Evolutionary conservation across 2,113 vertebrate genomes (phyloP).

Genomic region (Hepsetus odoe): DNA sequence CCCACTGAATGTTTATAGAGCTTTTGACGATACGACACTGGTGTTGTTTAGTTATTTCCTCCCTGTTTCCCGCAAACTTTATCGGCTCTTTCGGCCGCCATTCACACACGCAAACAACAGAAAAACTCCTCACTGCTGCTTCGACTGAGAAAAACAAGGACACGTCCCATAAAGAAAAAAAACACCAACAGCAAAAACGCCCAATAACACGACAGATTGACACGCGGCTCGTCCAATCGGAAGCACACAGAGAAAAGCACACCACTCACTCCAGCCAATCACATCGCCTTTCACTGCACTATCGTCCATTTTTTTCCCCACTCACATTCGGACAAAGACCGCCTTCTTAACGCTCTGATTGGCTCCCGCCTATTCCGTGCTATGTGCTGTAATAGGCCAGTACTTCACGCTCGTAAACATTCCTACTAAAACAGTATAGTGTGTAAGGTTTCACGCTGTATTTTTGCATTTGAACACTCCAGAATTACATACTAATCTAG

Average conservation of each 20-base stretch:
- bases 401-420: not conserved
- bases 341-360: not conserved
- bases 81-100: not conserved
- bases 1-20: too few species aligned
- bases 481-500: too few species aligned
- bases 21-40: too few species aligned
- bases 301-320: not conserved
- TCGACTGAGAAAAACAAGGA: conserved; percentile 68
- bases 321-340: not conserved
- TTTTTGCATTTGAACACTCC: too few species aligned
- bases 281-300: conserved; percentile 45
- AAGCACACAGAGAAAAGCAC: conserved; percentile 67
- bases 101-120: not conserved
- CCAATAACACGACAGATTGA: conserved; percentile 54
- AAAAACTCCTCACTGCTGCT: conserved; percentile 30
- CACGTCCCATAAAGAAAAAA: conserved; percentile 63
- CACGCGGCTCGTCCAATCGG: conserved; percentile 70
- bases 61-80: not conserved
- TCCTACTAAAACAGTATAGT: too few species aligned
- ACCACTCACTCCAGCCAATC: conserved; percentile 74
- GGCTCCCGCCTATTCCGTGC: not conserved
- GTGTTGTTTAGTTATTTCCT: not conserved
- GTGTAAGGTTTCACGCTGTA: too few species aligned
- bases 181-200: not conserved
- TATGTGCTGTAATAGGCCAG: not conserved